Percentiles rank a stretch among this genome's conserved stretches.
These are phyloP conservation scores for Lasioglossum villosulum DNA, from an alignment of 2,888 invertebrate genomes.

Conservation along the genomic window DNA sequence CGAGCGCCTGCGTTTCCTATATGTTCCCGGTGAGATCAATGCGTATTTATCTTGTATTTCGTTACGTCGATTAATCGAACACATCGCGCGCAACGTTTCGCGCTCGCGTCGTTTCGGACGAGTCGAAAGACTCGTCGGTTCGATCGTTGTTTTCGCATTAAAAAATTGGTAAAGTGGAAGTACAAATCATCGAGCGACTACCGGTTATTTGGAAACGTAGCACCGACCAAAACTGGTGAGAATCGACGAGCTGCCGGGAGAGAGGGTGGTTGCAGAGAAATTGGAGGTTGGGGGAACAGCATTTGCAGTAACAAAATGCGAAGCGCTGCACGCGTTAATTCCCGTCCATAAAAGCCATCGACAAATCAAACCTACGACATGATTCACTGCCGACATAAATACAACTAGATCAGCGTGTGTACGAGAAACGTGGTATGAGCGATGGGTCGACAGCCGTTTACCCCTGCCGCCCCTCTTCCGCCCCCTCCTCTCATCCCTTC, in stretches of 20 bases:
- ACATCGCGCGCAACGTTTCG: neutral
- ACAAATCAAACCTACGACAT: constrained; percentile 84
- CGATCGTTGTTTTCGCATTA: constrained; percentile 71
- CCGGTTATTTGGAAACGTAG: constrained; percentile 77
- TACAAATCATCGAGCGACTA: constrained; percentile 81
- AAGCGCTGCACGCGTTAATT: constrained; percentile 83
- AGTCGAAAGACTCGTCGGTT: constrained; percentile 21
- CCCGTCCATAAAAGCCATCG: constrained; percentile 84
- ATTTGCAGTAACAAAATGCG: constrained; percentile 83
- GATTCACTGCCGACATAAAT: constrained; percentile 84
- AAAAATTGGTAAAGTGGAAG: constrained; percentile 80
- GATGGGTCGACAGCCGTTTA: constrained; percentile 80
- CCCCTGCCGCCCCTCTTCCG: constrained; percentile 51
- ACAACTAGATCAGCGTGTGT: constrained; percentile 83
- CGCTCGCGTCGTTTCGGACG: neutral
- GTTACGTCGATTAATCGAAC: neutral
- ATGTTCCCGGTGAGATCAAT: neutral
- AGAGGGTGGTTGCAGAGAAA: constrained; percentile 59
- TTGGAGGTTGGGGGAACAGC: constrained; percentile 69
- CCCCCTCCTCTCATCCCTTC: neutral
- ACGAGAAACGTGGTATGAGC: constrained; percentile 80
- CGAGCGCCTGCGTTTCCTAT: neutral
- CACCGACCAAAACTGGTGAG: constrained; percentile 61
- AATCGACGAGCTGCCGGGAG: constrained; percentile 55
- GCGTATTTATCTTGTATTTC: neutral